These are phyloP conservation scores for Nomada fucata DNA, from an alignment of 2,888 invertebrate genomes.

Conservation along the genomic window DNA sequence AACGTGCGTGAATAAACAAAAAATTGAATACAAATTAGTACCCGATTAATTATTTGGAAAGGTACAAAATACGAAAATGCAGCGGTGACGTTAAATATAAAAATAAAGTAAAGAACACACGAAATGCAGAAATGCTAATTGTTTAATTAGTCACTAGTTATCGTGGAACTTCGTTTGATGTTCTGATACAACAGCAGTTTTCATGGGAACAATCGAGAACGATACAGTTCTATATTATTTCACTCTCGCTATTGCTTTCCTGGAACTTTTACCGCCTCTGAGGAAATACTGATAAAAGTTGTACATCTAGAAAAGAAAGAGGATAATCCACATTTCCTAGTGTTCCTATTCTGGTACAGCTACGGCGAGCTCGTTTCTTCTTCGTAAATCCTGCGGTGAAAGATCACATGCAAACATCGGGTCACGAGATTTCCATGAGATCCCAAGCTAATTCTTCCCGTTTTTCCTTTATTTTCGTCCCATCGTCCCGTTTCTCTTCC, in stretches of 20 bases:
- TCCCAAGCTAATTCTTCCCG: conserved; percentile 66
- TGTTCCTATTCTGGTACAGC: conserved; percentile 12
- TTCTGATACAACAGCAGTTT: neutral
- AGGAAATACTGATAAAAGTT: neutral
- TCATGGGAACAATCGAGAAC: neutral
- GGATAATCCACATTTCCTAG: conserved; percentile 6
- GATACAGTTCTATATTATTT: neutral
- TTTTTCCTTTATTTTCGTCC: conserved; percentile 31
- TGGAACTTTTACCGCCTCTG: neutral
- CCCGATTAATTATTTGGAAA: too few relatives aligned
- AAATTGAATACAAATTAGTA: too few relatives aligned
- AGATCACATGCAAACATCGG: conserved; percentile 69
- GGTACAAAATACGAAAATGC: too few relatives aligned
- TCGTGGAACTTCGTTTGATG: neutral
- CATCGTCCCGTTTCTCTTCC: conserved; percentile 20
- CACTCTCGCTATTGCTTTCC: neutral
- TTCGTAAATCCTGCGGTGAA: conserved; percentile 59
- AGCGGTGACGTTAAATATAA: too few relatives aligned
- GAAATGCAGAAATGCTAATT: neutral
- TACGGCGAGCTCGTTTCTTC: conserved; percentile 9
- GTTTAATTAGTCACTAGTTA: neutral
- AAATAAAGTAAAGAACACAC: neutral
- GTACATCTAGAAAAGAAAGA: neutral
- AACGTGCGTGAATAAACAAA: too few relatives aligned
- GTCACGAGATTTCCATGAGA: conserved; percentile 66